Evolutionary conservation across 2,888 invertebrate species (phyloP).

Genomic region (Gymnoscelis rufifasciata): DNA sequence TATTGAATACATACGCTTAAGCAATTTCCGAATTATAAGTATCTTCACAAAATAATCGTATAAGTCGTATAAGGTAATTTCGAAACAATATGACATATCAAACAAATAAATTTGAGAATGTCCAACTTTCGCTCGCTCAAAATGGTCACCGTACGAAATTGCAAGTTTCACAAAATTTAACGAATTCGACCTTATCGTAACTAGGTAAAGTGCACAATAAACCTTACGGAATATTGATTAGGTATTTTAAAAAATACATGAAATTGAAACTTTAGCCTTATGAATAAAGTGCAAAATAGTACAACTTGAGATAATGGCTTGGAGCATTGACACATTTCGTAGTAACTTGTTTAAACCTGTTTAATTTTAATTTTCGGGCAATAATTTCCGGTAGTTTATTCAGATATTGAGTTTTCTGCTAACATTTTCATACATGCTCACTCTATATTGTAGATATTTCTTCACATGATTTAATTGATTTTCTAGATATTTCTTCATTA

Average conservation of each 20-base stretch:
- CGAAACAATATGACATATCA: not conserved
- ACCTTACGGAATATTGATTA: too few species aligned
- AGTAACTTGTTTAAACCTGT: not conserved
- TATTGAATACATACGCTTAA: too few species aligned
- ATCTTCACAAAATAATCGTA: too few species aligned
- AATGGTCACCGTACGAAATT: slow-evolving; percentile 44
- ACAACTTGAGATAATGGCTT: not conserved
- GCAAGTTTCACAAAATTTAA: slow-evolving; percentile 19
- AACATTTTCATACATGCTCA: too few species aligned
- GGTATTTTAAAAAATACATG: too few species aligned
- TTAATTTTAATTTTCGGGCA: slow-evolving; percentile 11
- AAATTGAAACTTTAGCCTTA: too few species aligned
- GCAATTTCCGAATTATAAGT: too few species aligned
- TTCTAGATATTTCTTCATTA: too few species aligned
- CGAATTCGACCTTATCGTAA: slow-evolving; percentile 11
- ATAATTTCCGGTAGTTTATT: slow-evolving; percentile 13
- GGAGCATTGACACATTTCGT: slow-evolving; percentile 1
- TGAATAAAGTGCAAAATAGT: not conserved
- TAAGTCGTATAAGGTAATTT: not conserved
- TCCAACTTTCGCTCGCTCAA: slow-evolving; percentile 34
- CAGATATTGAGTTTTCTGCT: not conserved
- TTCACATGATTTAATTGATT: too few species aligned
- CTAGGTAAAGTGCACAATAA: not conserved
- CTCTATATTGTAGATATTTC: too few species aligned
- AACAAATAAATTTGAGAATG: slow-evolving; percentile 23